These are phyloP conservation scores for Dreissena polymorpha DNA, from an alignment of 1,140 invertebrate genomes.

Conservation along the genomic window DNA sequence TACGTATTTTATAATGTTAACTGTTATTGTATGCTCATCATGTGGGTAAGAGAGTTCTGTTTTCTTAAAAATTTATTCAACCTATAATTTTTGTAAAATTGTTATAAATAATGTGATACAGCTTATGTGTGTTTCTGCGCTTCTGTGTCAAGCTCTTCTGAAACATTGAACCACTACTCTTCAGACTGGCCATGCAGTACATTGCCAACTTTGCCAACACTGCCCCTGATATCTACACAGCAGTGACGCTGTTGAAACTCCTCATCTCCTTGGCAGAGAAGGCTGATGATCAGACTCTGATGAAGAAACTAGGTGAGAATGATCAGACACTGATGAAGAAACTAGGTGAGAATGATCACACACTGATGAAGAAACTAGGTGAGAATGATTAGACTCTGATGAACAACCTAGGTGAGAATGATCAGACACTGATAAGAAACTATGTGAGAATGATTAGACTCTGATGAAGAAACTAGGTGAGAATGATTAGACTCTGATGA, in stretches of 20 bases:
- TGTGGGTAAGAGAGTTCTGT: too few relatives aligned
- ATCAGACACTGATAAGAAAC: too few relatives aligned
- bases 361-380: too few relatives aligned
- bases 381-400: too few relatives aligned
- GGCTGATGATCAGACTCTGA: constrained; percentile 48
- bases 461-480: too few relatives aligned
- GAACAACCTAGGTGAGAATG: too few relatives aligned
- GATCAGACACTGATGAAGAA: too few relatives aligned
- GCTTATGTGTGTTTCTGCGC: neutral
- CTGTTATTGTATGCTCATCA: too few relatives aligned
- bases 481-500: too few relatives aligned
- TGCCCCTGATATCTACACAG: constrained; percentile 67
- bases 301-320: constrained; percentile 55
- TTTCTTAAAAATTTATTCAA: neutral
- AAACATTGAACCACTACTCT: constrained; percentile 37
- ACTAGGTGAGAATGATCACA: too few relatives aligned
- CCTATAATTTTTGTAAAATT: neutral
- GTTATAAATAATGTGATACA: neutral
- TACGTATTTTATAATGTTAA: too few relatives aligned
- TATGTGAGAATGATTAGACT: too few relatives aligned
- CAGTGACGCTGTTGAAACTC: constrained; percentile 70
- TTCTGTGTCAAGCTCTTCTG: neutral
- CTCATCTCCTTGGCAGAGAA: constrained; percentile 68
- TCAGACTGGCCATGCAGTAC: constrained; percentile 71
- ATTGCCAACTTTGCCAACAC: constrained; percentile 72